Conservation (phyloP, 2,797 vertebrate genomes). For the Euthynnus affinis region DNA sequence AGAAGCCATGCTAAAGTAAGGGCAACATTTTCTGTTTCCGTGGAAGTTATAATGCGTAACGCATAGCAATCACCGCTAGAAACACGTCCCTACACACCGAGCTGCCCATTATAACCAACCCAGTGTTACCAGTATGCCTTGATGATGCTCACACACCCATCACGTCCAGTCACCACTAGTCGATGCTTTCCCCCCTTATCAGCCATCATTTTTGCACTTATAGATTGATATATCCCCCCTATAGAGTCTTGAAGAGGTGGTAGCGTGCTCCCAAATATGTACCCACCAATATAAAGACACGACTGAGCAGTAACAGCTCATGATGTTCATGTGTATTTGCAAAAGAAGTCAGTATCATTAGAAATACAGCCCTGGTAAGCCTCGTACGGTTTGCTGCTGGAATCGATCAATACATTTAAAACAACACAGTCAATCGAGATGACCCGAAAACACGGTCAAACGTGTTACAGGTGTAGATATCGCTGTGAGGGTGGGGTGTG, state of each 20-base stretch:
- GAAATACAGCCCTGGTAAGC: background rate
- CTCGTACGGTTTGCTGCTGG: background rate
- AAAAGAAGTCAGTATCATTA: slow-evolving; percentile 1
- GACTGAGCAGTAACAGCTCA: background rate
- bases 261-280: background rate
- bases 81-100: slow-evolving; percentile 34
- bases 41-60: slow-evolving; percentile 38
- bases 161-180: slow-evolving; percentile 21
- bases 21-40: slow-evolving; percentile 42
- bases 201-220: slow-evolving; percentile 11
- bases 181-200: slow-evolving; percentile 23
- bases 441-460: slow-evolving; percentile 75
- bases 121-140: slow-evolving; percentile 15
- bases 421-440: slow-evolving; percentile 44
- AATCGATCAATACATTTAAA: slow-evolving; percentile 42
- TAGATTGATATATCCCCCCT: background rate
- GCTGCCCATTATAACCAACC: slow-evolving; percentile 14
- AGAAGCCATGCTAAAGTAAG: slow-evolving; percentile 99
- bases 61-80: slow-evolving; percentile 17
- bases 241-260: background rate
- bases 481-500: slow-evolving; percentile 74
- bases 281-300: background rate
- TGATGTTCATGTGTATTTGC: background rate
- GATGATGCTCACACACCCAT: slow-evolving; percentile 41
- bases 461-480: slow-evolving; percentile 76